Base-by-base conservation (phyloP, 1,140 invertebrate genomes). In the Cydia splendana region DNA sequence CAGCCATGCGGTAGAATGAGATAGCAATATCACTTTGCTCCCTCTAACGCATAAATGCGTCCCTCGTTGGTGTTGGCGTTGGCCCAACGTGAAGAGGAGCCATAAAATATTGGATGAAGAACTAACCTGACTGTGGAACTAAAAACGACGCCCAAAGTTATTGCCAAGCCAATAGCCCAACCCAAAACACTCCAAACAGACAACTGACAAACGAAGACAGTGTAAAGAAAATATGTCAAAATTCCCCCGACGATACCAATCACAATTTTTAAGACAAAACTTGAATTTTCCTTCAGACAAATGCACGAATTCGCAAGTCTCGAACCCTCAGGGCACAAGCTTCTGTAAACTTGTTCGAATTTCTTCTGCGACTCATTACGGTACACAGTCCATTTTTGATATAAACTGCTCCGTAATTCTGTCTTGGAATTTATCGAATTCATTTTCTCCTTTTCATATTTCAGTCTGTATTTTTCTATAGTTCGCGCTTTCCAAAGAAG, bases 81-180 rank as follows among this genome's bases (percentile, higher is more conserved):
- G 24, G 24, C 24, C 24, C 24, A 0, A 1, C 2, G 24, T 24
- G 24, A 1, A 24, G 1, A 1, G 24, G 24, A 2, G 24, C 24
- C 24, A 0, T 30, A 30, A 30, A 3, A 30, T 30, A 2, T 30
- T 30, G 1, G 30, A 30, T 30, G 6, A 34, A 34, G 71, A 57
- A 83, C 80, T 88, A 88, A 96, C 95, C 95, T 94, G 30, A 95
- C 89, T 81, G 94, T 94, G 62, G 93, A 86, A 82, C 95, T 96
- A 83, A 95, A 96, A 28, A 95, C 95, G 74, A 97, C 87, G 28
- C 95, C 95, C 69, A 96, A 86, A 2, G 95, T 95, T 24, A 96
- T 91, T 80, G 96, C 87, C 15, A 94, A 84, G 9, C 95, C 96
- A 77, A 96, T 90, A 57, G 95, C 75, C 38, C 93, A 94, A 80